Evolutionary conservation across 2,797 vertebrate species (phyloP), one percentile per base, ranked within the genome.

Genomic region (Anguilla marmorata): DNA sequence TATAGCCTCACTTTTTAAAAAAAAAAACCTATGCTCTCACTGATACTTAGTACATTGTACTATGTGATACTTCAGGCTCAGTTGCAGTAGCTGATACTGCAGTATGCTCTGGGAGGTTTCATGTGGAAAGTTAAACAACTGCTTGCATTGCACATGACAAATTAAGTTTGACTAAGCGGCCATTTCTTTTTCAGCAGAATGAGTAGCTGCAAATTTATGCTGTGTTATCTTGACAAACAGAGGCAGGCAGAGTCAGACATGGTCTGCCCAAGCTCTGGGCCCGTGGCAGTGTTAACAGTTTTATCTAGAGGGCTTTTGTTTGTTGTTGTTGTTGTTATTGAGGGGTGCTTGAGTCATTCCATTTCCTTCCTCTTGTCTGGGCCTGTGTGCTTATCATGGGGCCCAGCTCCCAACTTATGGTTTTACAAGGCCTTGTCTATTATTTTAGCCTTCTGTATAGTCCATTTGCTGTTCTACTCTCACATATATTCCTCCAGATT

Each of bases 301-400:
- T 82, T 82, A 82, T 82, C 79, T 45, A 16, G 72, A 84, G 50
- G 45, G 48, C 82, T 54, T 52, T 84, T 54, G 82, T 54, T 54
- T 84, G 27, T 76, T 37, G 27, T 30, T 76, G 27, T 87, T 87
- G 80, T 72, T 87, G 60, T 84, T 87, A 12, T 5, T 30, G 79
- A 19, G 79, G 69, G 12, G 41, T 33, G 80, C 14, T 79, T 60
- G 86, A 87, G 54, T 84, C 58, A 66, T 30, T 87, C 60, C 58
- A 84, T 82, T 87, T 87, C 87, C 87, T 87, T 87, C 80, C 87
- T 52, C 86, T 63, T 41, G 33, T 69, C 33, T 50, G n/a, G 37
- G 27, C 12, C 37, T 60, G 50, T 54, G 82, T 1, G n/a, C 50
- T 50, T 82, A 56, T 84, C 6, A 56, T 24, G 27, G 48, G 82